phyloP scores from a whole-genome alignment of 2,797 vertebrate genomes.

The Hafferia zeledoni region DNA sequence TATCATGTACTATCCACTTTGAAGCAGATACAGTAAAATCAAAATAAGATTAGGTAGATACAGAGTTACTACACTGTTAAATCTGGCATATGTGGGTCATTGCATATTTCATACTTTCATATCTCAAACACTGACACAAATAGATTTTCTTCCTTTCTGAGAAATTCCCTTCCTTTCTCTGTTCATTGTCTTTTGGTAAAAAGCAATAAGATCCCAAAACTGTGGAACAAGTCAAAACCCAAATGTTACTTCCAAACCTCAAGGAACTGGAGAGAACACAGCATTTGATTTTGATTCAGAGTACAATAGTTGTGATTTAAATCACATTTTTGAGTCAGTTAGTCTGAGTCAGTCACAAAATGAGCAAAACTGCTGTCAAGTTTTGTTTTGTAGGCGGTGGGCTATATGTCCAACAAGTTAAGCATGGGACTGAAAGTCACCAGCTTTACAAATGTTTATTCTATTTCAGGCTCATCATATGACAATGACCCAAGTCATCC shows the following conservation, averaged over 20 bases:
- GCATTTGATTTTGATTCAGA: not conserved
- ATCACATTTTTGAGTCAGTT: not conserved
- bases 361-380: not conserved
- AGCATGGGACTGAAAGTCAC: constrained; percentile 34
- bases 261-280: not conserved
- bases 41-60: not conserved
- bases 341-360: not conserved
- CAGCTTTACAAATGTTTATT: not conserved
- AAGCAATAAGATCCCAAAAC: not conserved
- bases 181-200: not conserved
- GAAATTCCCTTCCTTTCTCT: not conserved
- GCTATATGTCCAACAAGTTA: not conserved
- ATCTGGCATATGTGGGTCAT: not conserved
- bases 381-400: not conserved
- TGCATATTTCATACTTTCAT: not conserved
- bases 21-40: not conserved
- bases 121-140: not conserved
- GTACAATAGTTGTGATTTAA: not conserved
- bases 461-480: constrained; percentile 32
- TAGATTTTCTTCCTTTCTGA: not conserved
- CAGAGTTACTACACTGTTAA: not conserved
- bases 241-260: not conserved
- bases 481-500: constrained; percentile 24
- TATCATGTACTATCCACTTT: not conserved
- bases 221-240: not conserved